Conservation (phyloP, 2,113 vertebrate genomes). For the Trichomycterus rosablanca region DNA sequence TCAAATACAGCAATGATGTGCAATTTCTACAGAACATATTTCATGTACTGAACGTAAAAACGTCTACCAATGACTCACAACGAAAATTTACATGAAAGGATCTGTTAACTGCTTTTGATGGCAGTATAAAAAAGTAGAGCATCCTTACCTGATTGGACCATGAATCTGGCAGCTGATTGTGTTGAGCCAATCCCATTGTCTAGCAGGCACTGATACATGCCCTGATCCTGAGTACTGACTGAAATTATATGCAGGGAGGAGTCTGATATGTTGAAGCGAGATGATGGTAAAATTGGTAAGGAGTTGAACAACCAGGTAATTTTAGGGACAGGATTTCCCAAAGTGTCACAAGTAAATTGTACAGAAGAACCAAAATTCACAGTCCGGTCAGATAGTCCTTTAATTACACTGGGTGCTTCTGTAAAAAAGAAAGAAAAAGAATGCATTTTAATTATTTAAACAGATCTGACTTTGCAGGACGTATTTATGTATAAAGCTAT, state of each 20-base stretch:
- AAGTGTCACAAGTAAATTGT: conserved; percentile 66
- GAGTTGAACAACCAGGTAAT: conserved; percentile 84
- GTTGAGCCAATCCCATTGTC: conserved; percentile 75
- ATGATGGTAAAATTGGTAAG: conserved; percentile 57
- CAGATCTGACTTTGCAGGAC: too few species aligned
- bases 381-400: conserved; percentile 61
- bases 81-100: too few species aligned
- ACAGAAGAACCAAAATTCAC: conserved; percentile 56
- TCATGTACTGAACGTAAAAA: too few species aligned
- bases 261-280: conserved; percentile 55
- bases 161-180: conserved; percentile 77
- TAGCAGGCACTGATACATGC: conserved; percentile 85
- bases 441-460: too few species aligned
- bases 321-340: conserved; percentile 74
- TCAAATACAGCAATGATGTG: too few species aligned
- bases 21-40: too few species aligned
- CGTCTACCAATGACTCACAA: too few species aligned
- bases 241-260: conserved; percentile 62
- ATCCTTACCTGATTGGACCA: conserved; percentile 66
- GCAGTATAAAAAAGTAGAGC: not conserved
- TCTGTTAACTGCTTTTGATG: too few species aligned
- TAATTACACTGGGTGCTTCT: conserved; percentile 61
- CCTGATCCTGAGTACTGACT: conserved; percentile 67
- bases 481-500: too few species aligned
- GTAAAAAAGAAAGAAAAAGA: conserved; percentile 7